These are phyloP conservation scores for Didymodactylos carnosus DNA, from an alignment of 2,888 invertebrate genomes.

Conservation along the genomic window DNA sequence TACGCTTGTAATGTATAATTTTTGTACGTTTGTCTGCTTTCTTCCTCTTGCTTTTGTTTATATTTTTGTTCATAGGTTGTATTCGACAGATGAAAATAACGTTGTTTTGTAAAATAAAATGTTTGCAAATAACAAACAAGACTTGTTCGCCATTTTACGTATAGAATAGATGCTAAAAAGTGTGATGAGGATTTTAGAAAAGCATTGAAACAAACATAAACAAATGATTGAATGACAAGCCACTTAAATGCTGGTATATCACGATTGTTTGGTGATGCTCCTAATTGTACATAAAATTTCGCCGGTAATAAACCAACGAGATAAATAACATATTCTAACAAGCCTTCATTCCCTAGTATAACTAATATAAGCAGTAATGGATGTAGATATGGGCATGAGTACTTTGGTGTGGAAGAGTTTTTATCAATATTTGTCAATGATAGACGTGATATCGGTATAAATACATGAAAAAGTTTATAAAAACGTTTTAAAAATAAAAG, in stretches of 20 bases:
- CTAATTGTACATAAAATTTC: slow-evolving; percentile 38
- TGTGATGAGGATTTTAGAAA: slow-evolving; percentile 26
- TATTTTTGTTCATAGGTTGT: not conserved
- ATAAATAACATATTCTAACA: slow-evolving; percentile 40
- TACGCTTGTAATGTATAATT: not conserved
- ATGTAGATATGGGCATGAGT: not conserved
- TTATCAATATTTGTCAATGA: not conserved
- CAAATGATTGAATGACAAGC: slow-evolving; percentile 26
- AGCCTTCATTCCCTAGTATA: slow-evolving; percentile 15
- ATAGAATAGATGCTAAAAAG: slow-evolving; percentile 9
- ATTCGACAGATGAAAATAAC: not conserved
- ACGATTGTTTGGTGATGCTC: slow-evolving; percentile 23
- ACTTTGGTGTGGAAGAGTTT: no score
- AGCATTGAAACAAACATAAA: slow-evolving; percentile 27
- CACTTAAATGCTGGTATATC: slow-evolving; percentile 33
- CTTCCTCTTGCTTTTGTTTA: not conserved
- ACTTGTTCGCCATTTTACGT: slow-evolving; percentile 5
- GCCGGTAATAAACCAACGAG: slow-evolving; percentile 40
- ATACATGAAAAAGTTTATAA: not conserved
- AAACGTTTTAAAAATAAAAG: not conserved
- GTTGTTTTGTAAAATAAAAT: not conserved
- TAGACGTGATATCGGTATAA: not conserved
- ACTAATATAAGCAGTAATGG: slow-evolving; percentile 1
- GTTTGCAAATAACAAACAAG: not conserved
- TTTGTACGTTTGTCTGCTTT: not conserved